Base-by-base conservation (phyloP, 2,797 vertebrate genomes). In the Nannoperca australis region DNA sequence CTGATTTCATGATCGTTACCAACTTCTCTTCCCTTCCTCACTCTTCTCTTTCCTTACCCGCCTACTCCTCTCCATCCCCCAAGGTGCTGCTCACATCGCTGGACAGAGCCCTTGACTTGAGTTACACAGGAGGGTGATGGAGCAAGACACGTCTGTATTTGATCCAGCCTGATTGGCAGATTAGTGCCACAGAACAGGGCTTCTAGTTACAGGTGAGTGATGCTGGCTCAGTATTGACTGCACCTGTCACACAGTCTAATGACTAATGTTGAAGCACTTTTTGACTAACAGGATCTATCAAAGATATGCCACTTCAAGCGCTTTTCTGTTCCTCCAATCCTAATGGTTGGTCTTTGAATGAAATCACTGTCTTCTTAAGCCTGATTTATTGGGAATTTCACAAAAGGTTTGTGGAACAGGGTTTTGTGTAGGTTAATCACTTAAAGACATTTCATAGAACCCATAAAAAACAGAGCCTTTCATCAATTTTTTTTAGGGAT, bases 261-360 rank as follows among this genome's bases (percentile, higher is more conserved):
- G 87, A 83, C 80, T 90, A 72, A 81, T 86, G 84, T 85, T 84
- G 50, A 87, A 83, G 75, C 81, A 60, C 73, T 82, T 84, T 91
- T 85, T 82, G 87, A 91, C 81, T 73, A 87, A 87, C 77, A 73
- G 82, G 86, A 90, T 90, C 77, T 80, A 89, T 91, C 83, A 91
- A 66, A 86, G 78, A 84, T 70, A 72, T 69, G 85, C 85, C 71
- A 76, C 58, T 84, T 80, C 60, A 72, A 84, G 67, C 59, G 7
- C 36, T 88, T 67, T 65, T 45, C 54, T 44, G 0, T 74, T 76
- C 17, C 49, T 58, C 44, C 55, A 45, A 45, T 76, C 42, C 42
- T 81, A 75, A 79, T 53, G 27, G 76, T 61, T 54, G 55, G 59
- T 77, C 53, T 67, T 24, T 59, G 74, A 83, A 82, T 79, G 62